Evolutionary conservation across 2,113 vertebrate genomes (phyloP), one percentile per base, ranked within the genome.

Genomic region (Ellobius talpinus): DNA sequence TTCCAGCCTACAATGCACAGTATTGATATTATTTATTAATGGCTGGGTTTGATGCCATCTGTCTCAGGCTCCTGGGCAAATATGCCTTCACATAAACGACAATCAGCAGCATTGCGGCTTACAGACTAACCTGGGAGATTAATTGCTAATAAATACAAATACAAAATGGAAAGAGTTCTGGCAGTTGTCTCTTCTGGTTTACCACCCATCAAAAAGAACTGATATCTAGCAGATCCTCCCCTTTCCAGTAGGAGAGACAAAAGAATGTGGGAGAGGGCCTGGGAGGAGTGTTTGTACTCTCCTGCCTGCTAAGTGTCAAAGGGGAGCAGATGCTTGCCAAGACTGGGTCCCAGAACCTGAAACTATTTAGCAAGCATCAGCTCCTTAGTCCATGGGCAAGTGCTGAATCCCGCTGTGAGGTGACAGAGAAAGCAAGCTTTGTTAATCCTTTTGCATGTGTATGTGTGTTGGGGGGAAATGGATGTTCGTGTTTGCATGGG

Each of bases 1-100:
- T 36, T 77, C 1, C 94, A 65, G 77, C 63, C 77, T 63, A 39
- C 81, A 72, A 74, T 66, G 23, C 90, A 65, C 52, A 70, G 81
- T 65, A 74, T 63, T 63, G 68, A 9, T 87, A 47, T 96, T 95
- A 97, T 89, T 97, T 91, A 93, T 97, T 96, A 92, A 92, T 74
- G 79, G 70, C 39, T 45, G 1, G 36, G 70, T 85, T 78, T 87
- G 76, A 94, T 65, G 50, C 47, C 58, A 52, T 33, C 76, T 94
- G 90, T 86, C 88, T 92, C 86, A 3, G 24, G 42, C 52, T 94
- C 81, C 94, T 76, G 77, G 86, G 42, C n/a, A 17, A 31, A 87
- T 29, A 72, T 2, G 12, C 7, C 39, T 86, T 89, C 77, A 29
- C 82, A 90, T 88, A 47, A 50, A 96, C 63, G 42, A 63, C 78